phyloP scores from a whole-genome alignment of 2,888 invertebrate genomes.

The Lochmaea capreae region DNA sequence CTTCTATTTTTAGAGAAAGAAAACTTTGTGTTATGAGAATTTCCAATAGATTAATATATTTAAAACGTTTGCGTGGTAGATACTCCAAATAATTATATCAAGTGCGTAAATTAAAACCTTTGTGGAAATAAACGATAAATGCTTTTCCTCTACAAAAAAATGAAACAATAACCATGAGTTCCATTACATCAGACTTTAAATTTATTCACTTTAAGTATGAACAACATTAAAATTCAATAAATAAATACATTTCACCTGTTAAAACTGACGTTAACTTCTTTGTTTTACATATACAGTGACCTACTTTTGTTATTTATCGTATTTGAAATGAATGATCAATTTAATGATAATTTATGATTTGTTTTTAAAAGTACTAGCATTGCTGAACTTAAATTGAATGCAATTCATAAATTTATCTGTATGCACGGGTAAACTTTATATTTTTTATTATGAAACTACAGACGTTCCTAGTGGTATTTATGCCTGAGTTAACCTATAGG shows the following conservation, averaged over 20 bases:
- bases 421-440: no score
- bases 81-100: background rate
- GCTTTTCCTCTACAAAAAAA: background rate
- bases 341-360: background rate
- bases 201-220: background rate
- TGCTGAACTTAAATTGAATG: background rate
- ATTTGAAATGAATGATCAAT: slow-evolving; percentile 5
- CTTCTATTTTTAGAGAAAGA: background rate
- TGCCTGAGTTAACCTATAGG: no score
- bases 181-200: background rate
- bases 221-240: slow-evolving; percentile 2
- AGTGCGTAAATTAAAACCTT: background rate
- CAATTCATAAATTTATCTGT: no score
- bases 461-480: no score
- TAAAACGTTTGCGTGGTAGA: background rate
- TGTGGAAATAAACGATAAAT: background rate
- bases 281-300: slow-evolving; percentile 3
- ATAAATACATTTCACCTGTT: slow-evolving; percentile 3
- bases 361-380: background rate
- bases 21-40: background rate
- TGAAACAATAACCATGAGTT: background rate
- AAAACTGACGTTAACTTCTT: background rate
- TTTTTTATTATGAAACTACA: no score
- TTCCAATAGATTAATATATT: background rate
- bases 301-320: background rate